Evolutionary conservation across 2,797 vertebrate genomes (phyloP).

Genomic region (Cebuella pygmaea): DNA sequence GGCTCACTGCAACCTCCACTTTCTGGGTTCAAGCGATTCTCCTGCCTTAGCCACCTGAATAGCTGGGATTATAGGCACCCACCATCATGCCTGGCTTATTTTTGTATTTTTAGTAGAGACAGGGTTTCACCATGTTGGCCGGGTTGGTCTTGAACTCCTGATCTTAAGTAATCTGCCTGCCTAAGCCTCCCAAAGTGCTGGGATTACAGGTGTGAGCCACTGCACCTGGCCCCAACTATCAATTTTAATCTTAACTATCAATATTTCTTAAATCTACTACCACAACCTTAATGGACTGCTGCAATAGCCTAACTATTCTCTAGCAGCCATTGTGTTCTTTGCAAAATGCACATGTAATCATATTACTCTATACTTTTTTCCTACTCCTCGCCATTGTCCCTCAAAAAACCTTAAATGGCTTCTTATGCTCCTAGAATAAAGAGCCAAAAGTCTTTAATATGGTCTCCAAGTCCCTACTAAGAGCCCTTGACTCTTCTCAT

Average conservation of each 20-base stretch:
- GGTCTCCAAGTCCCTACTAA: not conserved
- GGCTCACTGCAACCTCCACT: too few species aligned
- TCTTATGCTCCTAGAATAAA: not conserved
- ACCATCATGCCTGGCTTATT: too few species aligned
- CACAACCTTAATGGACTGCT: not conserved
- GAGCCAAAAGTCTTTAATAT: not conserved
- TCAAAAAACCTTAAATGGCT: not conserved
- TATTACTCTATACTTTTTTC: not conserved
- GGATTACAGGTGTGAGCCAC: too few species aligned
- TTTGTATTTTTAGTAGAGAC: too few species aligned
- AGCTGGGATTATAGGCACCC: too few species aligned
- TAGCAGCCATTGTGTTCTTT: not conserved
- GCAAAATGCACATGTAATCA: not conserved
- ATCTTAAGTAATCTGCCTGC: too few species aligned
- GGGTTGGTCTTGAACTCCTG: too few species aligned
- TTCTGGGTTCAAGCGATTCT: too few species aligned
- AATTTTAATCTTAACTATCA: not conserved
- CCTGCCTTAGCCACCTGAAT: too few species aligned
- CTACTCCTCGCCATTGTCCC: not conserved
- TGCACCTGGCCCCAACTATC: not conserved
- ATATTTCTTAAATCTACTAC: not conserved
- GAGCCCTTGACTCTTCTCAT: not conserved
- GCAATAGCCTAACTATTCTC: not conserved
- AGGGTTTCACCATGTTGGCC: too few species aligned
- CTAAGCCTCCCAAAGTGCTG: too few species aligned